Percentiles rank a stretch among this genome's conserved stretches.
phyloP scores from a whole-genome alignment of 2,113 vertebrate species.

The Martes martes region DNA sequence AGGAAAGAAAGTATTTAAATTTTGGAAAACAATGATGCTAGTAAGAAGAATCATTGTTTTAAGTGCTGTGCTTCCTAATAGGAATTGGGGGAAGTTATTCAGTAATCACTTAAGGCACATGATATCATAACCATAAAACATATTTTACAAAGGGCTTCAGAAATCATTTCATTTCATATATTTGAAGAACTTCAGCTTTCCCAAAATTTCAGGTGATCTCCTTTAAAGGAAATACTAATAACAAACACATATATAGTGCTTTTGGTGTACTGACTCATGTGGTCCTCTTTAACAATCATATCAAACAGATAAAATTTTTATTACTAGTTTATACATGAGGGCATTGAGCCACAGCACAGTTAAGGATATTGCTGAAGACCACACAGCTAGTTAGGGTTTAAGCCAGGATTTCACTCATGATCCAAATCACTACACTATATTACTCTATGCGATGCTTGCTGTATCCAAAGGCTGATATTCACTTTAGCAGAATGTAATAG shows the following conservation, averaged over 20 bases:
- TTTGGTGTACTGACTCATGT: neutral
- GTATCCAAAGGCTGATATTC: neutral
- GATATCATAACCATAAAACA: neutral
- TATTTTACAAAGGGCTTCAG: neutral
- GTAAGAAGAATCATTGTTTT: neutral
- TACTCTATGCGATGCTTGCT: neutral
- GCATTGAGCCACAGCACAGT: neutral
- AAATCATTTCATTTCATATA: constrained; percentile 2
- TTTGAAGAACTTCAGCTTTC: neutral
- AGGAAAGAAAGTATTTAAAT: neutral
- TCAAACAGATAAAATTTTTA: neutral
- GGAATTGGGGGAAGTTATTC: neutral
- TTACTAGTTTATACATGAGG: neutral
- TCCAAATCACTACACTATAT: neutral
- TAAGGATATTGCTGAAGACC: neutral
- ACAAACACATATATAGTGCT: neutral
- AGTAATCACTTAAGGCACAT: neutral
- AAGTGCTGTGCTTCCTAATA: neutral
- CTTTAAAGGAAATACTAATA: neutral
- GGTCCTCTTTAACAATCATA: neutral
- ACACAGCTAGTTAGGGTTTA: neutral
- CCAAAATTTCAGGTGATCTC: neutral
- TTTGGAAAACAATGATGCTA: neutral
- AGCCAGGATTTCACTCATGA: neutral
- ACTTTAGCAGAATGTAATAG: neutral